These are phyloP conservation scores for Caradrina kadenii DNA, from an alignment of 2,888 invertebrate species.

Conservation along the genomic window DNA sequence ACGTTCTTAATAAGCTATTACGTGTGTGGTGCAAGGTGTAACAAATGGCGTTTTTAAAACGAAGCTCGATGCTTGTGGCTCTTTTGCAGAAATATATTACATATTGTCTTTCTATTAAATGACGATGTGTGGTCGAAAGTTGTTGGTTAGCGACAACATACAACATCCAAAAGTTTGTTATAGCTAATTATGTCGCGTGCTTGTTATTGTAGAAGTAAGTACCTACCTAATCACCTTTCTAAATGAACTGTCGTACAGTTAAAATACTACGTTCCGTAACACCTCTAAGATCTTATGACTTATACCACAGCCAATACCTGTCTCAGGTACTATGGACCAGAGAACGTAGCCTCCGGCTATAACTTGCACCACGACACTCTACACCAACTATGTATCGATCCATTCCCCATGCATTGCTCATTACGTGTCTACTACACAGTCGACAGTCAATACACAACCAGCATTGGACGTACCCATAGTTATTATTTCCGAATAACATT, in stretches of 20 bases:
- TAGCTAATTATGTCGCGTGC: no score
- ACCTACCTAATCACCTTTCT: no score
- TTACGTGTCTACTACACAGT: constrained; percentile 2
- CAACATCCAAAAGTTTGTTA: no score
- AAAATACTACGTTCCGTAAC: not conserved
- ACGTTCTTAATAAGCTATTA: constrained; percentile 74
- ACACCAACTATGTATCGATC: constrained; percentile 25
- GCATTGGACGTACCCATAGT: constrained; percentile 21
- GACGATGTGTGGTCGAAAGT: no score
- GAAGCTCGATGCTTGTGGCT: no score
- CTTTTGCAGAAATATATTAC: no score
- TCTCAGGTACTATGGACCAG: constrained; percentile 60
- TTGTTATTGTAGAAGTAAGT: no score
- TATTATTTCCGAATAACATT: constrained; percentile 2
- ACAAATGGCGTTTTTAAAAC: not conserved
- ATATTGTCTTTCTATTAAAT: no score
- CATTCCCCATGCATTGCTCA: constrained; percentile 44
- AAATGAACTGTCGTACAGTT: no score
- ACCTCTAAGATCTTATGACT: constrained; percentile 27
- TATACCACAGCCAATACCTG: constrained; percentile 44
- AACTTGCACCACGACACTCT: constrained; percentile 37
- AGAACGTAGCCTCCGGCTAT: constrained; percentile 62
- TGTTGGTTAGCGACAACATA: no score
- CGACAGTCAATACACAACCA: constrained; percentile 4
- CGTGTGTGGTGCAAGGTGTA: constrained; percentile 44